Percentiles rank a stretch among this genome's conserved stretches.
These are phyloP conservation scores for Calidris pugnax DNA, from an alignment of 2,113 vertebrate genomes.

Conservation along the genomic window DNA sequence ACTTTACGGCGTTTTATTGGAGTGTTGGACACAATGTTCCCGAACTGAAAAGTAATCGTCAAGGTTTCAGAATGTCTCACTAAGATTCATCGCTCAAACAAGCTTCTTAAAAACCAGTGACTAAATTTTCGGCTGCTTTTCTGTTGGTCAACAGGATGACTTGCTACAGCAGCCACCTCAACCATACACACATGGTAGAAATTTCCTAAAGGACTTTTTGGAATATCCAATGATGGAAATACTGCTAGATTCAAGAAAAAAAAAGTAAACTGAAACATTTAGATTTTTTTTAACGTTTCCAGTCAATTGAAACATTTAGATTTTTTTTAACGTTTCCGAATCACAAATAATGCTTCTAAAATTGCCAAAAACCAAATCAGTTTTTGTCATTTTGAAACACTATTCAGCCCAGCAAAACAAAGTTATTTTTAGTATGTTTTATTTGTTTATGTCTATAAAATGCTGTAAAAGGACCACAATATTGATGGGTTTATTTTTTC, in stretches of 20 bases:
- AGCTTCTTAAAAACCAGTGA: not conserved
- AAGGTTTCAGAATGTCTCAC: constrained; percentile 33
- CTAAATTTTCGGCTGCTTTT: not conserved
- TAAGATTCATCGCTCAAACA: not conserved
- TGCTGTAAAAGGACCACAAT: not conserved
- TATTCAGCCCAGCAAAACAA: not conserved
- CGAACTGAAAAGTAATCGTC: constrained; percentile 80
- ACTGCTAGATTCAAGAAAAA: not conserved
- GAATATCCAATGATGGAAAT: not conserved
- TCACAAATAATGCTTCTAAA: not conserved
- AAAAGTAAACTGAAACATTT: not conserved
- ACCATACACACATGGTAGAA: not conserved
- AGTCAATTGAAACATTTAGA: not conserved
- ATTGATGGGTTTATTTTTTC: not conserved
- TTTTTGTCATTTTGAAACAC: not conserved
- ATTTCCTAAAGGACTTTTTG: not conserved
- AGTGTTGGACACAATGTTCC: constrained; percentile 79
- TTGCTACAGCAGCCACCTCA: not conserved
- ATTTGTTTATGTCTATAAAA: not conserved
- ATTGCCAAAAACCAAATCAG: not conserved
- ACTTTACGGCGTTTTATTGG: constrained; percentile 86
- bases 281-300: too few relatives aligned
- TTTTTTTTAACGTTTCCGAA: not conserved
- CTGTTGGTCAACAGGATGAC: not conserved
- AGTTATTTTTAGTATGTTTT: not conserved